These are phyloP conservation scores for Hoplodrina blanda DNA, from an alignment of 2,888 invertebrate species.

Conservation along the genomic window DNA sequence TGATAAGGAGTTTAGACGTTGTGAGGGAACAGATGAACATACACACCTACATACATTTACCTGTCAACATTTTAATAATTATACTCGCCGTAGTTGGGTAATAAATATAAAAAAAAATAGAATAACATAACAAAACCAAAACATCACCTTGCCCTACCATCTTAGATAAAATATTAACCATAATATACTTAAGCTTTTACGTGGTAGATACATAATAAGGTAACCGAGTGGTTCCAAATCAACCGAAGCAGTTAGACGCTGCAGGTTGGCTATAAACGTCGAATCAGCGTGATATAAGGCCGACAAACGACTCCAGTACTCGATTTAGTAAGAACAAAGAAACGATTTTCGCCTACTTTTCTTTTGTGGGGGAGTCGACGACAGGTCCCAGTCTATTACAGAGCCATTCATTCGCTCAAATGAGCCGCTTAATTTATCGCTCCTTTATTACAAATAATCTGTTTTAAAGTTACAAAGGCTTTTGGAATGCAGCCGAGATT, in stretches of 20 bases:
- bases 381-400: conserved; percentile 87
- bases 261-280: conserved; percentile 86
- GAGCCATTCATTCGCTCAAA: conserved; percentile 87
- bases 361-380: conserved; percentile 83
- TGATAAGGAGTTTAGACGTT: no score
- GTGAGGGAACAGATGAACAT: no score
- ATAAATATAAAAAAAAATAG: no score
- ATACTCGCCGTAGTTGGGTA: no score
- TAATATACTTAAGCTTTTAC: conserved; percentile 53
- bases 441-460: conserved; percentile 81
- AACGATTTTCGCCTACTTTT: conserved; percentile 83
- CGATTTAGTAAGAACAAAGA: conserved; percentile 89
- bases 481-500: conserved; percentile 55
- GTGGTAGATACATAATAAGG: conserved; percentile 64
- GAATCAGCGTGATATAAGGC: conserved; percentile 88
- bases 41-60: no score
- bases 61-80: no score
- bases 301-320: conserved; percentile 87
- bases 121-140: neutral
- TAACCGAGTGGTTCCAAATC: conserved; percentile 72
- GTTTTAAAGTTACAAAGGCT: conserved; percentile 71
- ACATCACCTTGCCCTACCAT: neutral
- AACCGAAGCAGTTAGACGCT: conserved; percentile 78
- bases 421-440: conserved; percentile 87
- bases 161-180: conserved; percentile 53